Evolutionary conservation across 2,797 vertebrate species (phyloP).

Genomic region (Protosalanx chinensis): DNA sequence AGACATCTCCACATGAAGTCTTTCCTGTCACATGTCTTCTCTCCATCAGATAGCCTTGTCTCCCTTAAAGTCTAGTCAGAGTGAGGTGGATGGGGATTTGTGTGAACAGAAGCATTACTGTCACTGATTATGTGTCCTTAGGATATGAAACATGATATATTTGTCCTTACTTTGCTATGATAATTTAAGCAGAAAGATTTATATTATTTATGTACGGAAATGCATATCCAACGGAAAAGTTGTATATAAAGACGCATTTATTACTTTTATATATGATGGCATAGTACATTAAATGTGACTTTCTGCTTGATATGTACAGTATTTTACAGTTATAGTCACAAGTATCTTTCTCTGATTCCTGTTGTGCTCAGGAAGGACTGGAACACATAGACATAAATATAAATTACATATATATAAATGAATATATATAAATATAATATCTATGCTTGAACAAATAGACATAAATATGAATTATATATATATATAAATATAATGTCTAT

Average conservation of each 20-base stretch:
- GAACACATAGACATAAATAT: too few relatives aligned
- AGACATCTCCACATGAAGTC: constrained; percentile 64
- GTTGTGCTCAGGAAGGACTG: not conserved
- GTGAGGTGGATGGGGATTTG: constrained; percentile 40
- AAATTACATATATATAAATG: too few relatives aligned
- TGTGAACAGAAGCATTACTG: constrained; percentile 47
- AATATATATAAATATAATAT: too few relatives aligned
- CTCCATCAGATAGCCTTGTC: constrained; percentile 62
- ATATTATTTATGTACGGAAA: too few relatives aligned
- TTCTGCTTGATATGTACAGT: too few relatives aligned
- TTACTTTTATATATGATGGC: not conserved
- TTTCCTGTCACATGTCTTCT: constrained; percentile 70
- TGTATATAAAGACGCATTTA: constrained; percentile 6
- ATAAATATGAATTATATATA: too few relatives aligned
- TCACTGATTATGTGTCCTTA: constrained; percentile 40
- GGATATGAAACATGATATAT: constrained; percentile 28
- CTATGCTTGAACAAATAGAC: too few relatives aligned
- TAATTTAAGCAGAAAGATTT: constrained; percentile 7
- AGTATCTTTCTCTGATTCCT: too few relatives aligned
- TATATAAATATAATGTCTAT: too few relatives aligned
- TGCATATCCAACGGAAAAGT: constrained; percentile 2
- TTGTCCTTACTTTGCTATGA: not conserved
- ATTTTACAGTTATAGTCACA: too few relatives aligned
- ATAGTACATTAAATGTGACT: too few relatives aligned
- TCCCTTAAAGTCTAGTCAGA: constrained; percentile 49